Evolutionary conservation across 2,113 vertebrate genomes (phyloP), one percentile per base, ranked within the genome.

Genomic region (Ammodytes dubius): DNA sequence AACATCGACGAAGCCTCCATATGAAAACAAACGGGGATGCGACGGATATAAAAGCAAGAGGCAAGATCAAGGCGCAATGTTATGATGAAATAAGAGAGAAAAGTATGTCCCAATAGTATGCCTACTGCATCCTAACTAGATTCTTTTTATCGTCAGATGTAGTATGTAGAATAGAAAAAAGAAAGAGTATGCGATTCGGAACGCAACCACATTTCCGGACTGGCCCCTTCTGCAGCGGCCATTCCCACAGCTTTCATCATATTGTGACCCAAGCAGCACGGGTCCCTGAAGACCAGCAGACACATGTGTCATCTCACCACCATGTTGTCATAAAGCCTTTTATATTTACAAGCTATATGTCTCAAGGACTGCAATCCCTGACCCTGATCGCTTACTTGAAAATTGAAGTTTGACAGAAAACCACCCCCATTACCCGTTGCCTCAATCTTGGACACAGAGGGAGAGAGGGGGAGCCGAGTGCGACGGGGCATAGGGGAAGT

Each of bases 201-300:
- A n/a, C n/a, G n/a, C n/a, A n/a, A n/a, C n/a, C n/a, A n/a, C 13
- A 61, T 74, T 65, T 79, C 60, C 53, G 54, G 50, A 59, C 78
- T 37, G 7, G 35, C 58, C 9, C 43, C n/a, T 79, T 47, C 49
- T 52, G 19, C 40, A 45, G 58, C 73, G 61, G 27, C 56, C 63
- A 53, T 73, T 67, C 77, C 40, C 68, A 46, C 60, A 70, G 76
- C 73, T 77, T 82, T 67, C 70, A 81, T 69, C 69, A 67, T 37
- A 63, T 7, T 49, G 60, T 88, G 83, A 89, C 79, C 72, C 46
- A 74, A 83, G 77, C 83, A 83, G 77, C 83, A 64, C 7, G 58
- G 61, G 67, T 69, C 77, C 50, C 68, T 60, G 61, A 74, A 65
- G 61, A 83, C 14, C 17, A 37, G 47, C 61, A 64, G 59, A 77